phyloP scores from a whole-genome alignment of 2,113 vertebrate species.

The Menura novaehollandiae region DNA sequence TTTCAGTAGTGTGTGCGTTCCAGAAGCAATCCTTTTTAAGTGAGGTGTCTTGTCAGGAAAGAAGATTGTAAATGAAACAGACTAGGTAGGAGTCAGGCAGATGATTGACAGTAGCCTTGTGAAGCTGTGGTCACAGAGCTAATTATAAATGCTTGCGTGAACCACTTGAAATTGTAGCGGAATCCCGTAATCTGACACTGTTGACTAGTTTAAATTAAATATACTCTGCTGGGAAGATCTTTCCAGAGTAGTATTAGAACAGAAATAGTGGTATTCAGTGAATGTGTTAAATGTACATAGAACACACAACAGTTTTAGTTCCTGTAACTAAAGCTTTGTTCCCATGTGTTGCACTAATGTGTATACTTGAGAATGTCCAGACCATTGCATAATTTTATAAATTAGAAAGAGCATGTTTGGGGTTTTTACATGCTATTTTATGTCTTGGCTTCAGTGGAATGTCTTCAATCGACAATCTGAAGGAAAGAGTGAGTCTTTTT shows the following conservation, averaged over 20 bases:
- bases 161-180: not conserved
- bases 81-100: not conserved
- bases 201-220: not conserved
- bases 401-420: not conserved
- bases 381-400: not conserved
- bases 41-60: not conserved
- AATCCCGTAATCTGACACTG: not conserved
- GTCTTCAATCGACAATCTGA: not conserved
- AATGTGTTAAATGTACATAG: not conserved
- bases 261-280: not conserved
- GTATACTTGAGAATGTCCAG: not conserved
- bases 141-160: not conserved
- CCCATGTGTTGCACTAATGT: accelerated
- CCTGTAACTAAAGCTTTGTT: not conserved
- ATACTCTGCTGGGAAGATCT: not conserved
- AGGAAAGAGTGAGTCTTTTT: not conserved
- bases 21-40: not conserved
- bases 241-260: not conserved
- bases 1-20: not conserved
- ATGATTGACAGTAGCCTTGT: not conserved
- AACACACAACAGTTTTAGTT: accelerated
- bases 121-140: not conserved
- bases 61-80: not conserved
- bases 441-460: not conserved
- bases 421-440: not conserved